These are phyloP conservation scores for Zygogramma bicolorata DNA, from an alignment of 2,888 invertebrate species.

Conservation along the genomic window DNA sequence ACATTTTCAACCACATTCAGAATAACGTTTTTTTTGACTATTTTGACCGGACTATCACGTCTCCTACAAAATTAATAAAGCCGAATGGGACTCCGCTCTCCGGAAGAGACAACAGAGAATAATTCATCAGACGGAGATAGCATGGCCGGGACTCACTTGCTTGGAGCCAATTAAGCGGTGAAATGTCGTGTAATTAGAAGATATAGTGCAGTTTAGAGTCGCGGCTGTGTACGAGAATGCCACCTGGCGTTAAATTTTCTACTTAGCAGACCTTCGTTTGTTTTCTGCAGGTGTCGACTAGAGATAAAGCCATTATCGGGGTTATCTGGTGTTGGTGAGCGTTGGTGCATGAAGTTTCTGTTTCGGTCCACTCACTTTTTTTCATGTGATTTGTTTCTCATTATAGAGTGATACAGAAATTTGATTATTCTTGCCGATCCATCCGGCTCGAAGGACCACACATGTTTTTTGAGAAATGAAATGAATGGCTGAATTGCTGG, in stretches of 20 bases:
- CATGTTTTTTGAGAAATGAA: no score
- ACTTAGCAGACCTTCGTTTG: constrained; percentile 31
- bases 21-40: no score
- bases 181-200: constrained; percentile 45
- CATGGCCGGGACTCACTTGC: constrained; percentile 26
- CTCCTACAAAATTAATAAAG: constrained; percentile 7
- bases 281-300: neutral
- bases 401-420: no score
- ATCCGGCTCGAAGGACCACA: no score
- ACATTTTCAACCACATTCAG: no score
- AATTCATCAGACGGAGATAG: constrained; percentile 1
- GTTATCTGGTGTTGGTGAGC: neutral
- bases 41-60: no score
- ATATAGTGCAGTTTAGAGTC: constrained; percentile 39
- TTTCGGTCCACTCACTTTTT: no score
- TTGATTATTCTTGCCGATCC: neutral
- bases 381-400: no score
- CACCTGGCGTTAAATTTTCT: constrained; percentile 40
- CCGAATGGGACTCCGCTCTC: neutral
- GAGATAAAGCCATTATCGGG: neutral
- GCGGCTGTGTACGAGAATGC: constrained; percentile 37
- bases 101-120: constrained; percentile 8
- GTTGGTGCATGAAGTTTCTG: no score
- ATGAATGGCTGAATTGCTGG: no score
- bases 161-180: constrained; percentile 49